These are phyloP conservation scores for Choristoneura fumiferana DNA, from an alignment of 1,140 invertebrate species.

Conservation along the genomic window DNA sequence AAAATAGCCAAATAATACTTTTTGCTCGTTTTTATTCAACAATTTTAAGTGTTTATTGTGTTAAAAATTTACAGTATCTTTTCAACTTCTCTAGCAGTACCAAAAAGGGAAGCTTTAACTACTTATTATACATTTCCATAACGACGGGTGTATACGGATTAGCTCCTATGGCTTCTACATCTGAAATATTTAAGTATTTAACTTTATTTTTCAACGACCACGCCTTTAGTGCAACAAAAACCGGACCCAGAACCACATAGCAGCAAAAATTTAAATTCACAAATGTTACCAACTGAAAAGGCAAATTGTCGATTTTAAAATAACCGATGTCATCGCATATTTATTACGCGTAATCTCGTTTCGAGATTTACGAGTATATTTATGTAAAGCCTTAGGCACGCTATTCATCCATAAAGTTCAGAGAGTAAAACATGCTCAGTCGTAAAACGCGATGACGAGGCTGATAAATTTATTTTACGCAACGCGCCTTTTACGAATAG, in stretches of 20 bases:
- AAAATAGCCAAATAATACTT: too few relatives aligned
- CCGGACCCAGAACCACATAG: neutral
- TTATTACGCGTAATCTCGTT: slow-evolving; percentile 13
- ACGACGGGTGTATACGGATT: too few relatives aligned
- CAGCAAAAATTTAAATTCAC: neutral
- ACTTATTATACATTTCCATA: too few relatives aligned
- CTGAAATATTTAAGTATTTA: too few relatives aligned
- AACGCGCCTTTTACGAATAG: slow-evolving; percentile 7
- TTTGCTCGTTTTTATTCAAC: too few relatives aligned
- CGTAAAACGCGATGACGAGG: slow-evolving; percentile 11
- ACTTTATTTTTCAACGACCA: too few relatives aligned
- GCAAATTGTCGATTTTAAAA: neutral
- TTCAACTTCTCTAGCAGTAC: too few relatives aligned
- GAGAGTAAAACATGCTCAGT: slow-evolving; percentile 1
- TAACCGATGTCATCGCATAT: slow-evolving; percentile 14
- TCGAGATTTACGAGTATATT: slow-evolving; percentile 11
- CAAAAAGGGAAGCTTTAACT: too few relatives aligned
- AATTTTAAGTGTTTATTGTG: too few relatives aligned
- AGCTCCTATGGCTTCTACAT: too few relatives aligned
- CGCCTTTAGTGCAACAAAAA: too few relatives aligned
- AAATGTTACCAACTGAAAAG: neutral
- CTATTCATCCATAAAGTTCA: slow-evolving; percentile 15
- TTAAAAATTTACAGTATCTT: too few relatives aligned
- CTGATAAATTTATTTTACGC: slow-evolving; percentile 18
- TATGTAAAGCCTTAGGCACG: slow-evolving; percentile 11